A percentile compares a stretch with the other conserved stretches of the same genome.
Evolutionary conservation across 2,888 invertebrate species (phyloP).

Genomic region (Ceratothoa steindachneri): DNA sequence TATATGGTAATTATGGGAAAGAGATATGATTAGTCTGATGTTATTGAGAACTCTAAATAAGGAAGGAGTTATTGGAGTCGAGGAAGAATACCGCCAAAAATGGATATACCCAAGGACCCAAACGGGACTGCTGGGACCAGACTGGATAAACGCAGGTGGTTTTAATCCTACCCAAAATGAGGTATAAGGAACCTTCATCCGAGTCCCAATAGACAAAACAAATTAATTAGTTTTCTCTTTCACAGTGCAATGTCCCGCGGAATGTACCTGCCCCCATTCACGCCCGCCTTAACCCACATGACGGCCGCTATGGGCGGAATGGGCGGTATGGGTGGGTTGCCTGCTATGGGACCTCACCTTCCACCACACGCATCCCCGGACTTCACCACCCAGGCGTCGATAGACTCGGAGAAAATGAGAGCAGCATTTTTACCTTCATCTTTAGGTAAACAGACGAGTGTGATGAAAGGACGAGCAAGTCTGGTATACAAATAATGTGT

Average conservation of each 20-base stretch:
- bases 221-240: not conserved
- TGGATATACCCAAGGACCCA: no score
- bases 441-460: conserved; percentile 33
- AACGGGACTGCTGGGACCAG: no score
- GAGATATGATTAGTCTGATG: no score
- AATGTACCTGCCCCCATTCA: conserved; percentile 34
- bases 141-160: no score
- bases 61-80: no score
- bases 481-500: no score
- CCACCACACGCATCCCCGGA: conserved; percentile 26
- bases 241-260: conserved; percentile 40
- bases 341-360: conserved; percentile 20
- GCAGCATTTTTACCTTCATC: conserved; percentile 38
- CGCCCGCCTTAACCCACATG: conserved; percentile 40
- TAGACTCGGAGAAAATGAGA: conserved; percentile 38
- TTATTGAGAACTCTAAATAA: no score
- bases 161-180: no score
- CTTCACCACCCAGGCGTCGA: conserved; percentile 25
- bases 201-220: no score
- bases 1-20: no score
- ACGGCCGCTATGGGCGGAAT: conserved; percentile 42
- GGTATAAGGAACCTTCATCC: no score
- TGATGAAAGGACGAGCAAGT: not conserved
- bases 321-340: conserved; percentile 37
- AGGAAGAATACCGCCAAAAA: no score